Evolutionary conservation across 2,797 vertebrate genomes (phyloP).

Genomic region (Bradypus variegatus): DNA sequence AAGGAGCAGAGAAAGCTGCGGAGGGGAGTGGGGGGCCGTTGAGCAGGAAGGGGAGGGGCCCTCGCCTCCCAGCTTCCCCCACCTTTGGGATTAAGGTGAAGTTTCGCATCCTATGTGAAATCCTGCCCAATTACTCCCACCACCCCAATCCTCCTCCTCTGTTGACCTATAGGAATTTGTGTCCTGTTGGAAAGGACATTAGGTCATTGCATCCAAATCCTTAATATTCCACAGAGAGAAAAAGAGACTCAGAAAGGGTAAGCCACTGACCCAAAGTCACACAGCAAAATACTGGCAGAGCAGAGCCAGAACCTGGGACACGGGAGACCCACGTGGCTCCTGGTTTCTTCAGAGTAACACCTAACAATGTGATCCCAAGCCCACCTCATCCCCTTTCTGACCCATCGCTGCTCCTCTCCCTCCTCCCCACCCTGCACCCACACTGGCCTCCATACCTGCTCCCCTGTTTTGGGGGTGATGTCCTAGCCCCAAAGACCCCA

Average conservation of each 20-base stretch:
- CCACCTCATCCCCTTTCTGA: neutral
- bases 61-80: neutral
- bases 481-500: accelerated
- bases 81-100: neutral
- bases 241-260: neutral
- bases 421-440: neutral
- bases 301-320: neutral
- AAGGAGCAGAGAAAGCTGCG: neutral
- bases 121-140: neutral
- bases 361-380: accelerated
- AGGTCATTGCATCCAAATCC: neutral
- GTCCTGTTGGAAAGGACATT: neutral
- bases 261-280: neutral
- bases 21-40: no score
- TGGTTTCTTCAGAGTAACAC: neutral
- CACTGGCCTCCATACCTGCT: neutral
- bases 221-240: neutral
- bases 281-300: neutral
- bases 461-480: neutral
- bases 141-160: neutral
- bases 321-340: neutral
- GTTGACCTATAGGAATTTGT: neutral
- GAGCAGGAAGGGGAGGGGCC: neutral
- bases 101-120: neutral
- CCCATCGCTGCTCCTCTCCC: accelerated